phyloP scores from a whole-genome alignment of 2,888 invertebrate genomes.

The Cyrtodaria siliqua region DNA sequence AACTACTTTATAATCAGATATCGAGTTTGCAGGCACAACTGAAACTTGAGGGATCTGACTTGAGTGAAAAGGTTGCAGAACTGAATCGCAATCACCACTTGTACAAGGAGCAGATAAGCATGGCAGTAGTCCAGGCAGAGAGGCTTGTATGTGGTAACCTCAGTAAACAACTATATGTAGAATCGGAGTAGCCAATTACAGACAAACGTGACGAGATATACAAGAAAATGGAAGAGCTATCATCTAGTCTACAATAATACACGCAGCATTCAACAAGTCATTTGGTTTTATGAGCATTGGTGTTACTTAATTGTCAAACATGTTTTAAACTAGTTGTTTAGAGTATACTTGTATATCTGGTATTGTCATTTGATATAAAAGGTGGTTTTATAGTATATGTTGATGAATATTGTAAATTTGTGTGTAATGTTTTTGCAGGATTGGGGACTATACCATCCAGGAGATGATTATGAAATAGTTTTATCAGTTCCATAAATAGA shows the following conservation, averaged over 20 bases:
- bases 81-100: conserved; percentile 88
- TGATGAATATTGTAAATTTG: too few relatives aligned
- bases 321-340: too few relatives aligned
- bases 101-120: conserved; percentile 83
- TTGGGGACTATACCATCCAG: too few relatives aligned
- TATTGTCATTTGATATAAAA: too few relatives aligned
- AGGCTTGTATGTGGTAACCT: conserved; percentile 89
- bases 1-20: conserved; percentile 88
- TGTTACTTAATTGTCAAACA: too few relatives aligned
- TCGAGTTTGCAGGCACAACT: conserved; percentile 87
- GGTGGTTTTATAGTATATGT: too few relatives aligned
- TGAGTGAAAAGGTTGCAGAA: conserved; percentile 89
- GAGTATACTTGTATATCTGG: too few relatives aligned
- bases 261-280: too few relatives aligned
- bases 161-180: conserved; percentile 88
- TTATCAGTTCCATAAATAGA: too few relatives aligned
- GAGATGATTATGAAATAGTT: too few relatives aligned
- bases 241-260: conserved; percentile 55
- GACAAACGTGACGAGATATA: conserved; percentile 88
- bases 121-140: conserved; percentile 87
- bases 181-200: conserved; percentile 87
- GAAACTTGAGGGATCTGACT: conserved; percentile 89
- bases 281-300: too few relatives aligned
- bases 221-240: conserved; percentile 84
- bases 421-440: too few relatives aligned